Percentiles rank a stretch among this genome's conserved stretches.
Evolutionary conservation across 2,113 vertebrate genomes (phyloP).

Genomic region (Neomonachus schauinslandi): DNA sequence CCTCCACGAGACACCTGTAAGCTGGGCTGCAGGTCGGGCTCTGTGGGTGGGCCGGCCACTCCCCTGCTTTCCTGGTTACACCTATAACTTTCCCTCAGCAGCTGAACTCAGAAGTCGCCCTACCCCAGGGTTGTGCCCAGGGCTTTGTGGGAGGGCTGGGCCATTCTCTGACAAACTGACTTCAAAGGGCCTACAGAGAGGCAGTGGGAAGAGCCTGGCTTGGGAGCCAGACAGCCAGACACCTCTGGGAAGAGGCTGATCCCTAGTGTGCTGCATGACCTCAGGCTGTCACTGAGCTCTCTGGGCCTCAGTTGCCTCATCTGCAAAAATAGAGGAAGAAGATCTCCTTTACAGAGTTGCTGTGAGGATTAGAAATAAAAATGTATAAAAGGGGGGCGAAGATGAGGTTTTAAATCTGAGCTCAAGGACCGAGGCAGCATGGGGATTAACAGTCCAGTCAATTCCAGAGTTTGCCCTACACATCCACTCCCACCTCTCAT

Average conservation of each 20-base stretch:
- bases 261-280: neutral
- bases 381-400: neutral
- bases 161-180: neutral
- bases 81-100: neutral
- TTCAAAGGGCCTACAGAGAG: neutral
- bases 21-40: neutral
- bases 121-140: neutral
- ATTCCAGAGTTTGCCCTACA: neutral
- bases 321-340: neutral
- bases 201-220: neutral
- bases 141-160: neutral
- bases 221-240: neutral
- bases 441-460: neutral
- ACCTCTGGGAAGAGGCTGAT: neutral
- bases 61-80: neutral
- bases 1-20: neutral
- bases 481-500: neutral
- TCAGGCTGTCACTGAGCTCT: neutral
- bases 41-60: neutral
- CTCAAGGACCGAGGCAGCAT: neutral
- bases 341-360: neutral
- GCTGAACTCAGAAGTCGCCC: neutral
- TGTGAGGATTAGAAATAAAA: constrained; percentile 15
- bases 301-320: neutral
- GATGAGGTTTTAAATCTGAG: neutral